Percentiles rank a stretch among this genome's conserved stretches.
phyloP scores from a whole-genome alignment of 2,113 vertebrate species.

The Perca flavescens region DNA sequence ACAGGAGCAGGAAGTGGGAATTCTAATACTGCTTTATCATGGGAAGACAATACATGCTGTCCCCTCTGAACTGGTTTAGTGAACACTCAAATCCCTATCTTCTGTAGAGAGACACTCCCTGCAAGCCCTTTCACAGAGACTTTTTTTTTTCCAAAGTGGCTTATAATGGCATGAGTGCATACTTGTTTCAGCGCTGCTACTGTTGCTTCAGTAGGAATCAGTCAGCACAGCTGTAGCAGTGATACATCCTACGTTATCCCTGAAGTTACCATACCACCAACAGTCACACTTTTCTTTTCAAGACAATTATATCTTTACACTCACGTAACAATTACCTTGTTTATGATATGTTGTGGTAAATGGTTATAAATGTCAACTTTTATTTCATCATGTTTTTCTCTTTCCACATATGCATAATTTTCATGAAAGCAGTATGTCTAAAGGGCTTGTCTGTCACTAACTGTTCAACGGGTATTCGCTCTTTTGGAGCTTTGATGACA shows the following conservation, averaged over 20 bases:
- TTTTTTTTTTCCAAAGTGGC: constrained; percentile 39
- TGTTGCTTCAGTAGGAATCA: constrained; percentile 23
- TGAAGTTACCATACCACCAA: not conserved
- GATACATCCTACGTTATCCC: constrained; percentile 12
- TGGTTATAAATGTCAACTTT: constrained; percentile 21
- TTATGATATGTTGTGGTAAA: not conserved
- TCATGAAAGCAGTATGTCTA: not conserved
- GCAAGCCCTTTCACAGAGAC: constrained; percentile 54
- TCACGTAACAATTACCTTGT: constrained; percentile 14
- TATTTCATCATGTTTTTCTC: constrained; percentile 3
- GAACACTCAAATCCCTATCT: constrained; percentile 65
- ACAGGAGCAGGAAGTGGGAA: constrained; percentile 75
- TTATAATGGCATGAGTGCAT: constrained; percentile 42
- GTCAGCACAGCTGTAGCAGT: constrained; percentile 3
- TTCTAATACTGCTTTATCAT: constrained; percentile 78
- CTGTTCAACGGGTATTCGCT: not conserved
- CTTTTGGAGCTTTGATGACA: not conserved
- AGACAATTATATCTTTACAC: constrained; percentile 21
- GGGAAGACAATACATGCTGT: constrained; percentile 74
- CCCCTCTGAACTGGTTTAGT: constrained; percentile 73
- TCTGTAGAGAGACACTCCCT: constrained; percentile 61
- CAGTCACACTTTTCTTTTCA: constrained; percentile 22
- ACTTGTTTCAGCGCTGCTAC: constrained; percentile 27
- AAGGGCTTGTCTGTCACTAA: not conserved
- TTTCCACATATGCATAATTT: not conserved